These are phyloP conservation scores for Zosterops lateralis DNA, from an alignment of 2,113 vertebrate species.

Conservation along the genomic window DNA sequence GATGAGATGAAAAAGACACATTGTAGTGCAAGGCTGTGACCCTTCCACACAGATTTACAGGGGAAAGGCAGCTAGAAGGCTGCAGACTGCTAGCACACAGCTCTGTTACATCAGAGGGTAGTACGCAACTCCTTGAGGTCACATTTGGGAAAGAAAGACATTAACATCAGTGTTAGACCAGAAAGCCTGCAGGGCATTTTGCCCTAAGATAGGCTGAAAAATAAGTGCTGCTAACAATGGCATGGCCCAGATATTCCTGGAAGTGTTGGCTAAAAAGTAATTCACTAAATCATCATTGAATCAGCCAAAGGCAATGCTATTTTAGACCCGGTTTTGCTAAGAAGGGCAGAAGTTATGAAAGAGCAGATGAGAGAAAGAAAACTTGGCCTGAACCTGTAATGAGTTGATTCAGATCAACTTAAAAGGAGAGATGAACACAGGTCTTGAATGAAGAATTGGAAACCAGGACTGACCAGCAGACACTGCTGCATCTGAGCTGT, in stretches of 20 bases:
- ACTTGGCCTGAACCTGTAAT: neutral
- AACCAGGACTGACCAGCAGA: neutral
- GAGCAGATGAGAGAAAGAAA: neutral
- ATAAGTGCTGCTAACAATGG: conserved; percentile 6
- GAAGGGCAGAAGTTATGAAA: neutral
- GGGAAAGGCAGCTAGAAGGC: neutral
- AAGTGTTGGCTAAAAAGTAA: conserved; percentile 3
- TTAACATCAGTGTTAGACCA: neutral
- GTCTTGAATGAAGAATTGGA: neutral
- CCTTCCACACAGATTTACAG: neutral
- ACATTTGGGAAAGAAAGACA: neutral
- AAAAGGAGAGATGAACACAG: neutral
- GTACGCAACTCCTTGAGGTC: neutral
- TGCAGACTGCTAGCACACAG: neutral
- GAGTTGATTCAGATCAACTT: neutral
- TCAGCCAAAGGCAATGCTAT: conserved; percentile 23
- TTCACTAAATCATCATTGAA: conserved; percentile 17
- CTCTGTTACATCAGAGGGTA: neutral
- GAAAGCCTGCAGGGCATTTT: conserved; percentile 1
- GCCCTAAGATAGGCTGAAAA: conserved; percentile 21
- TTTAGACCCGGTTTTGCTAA: conserved; percentile 37
- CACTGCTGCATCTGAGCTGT: neutral
- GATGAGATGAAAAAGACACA: neutral
- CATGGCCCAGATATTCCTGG: conserved; percentile 23
- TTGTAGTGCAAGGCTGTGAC: neutral